Percentiles rank a stretch among this genome's conserved stretches.
Evolutionary conservation across 1,140 invertebrate species (phyloP).

Genomic region (Acromyrmex echinatior): DNA sequence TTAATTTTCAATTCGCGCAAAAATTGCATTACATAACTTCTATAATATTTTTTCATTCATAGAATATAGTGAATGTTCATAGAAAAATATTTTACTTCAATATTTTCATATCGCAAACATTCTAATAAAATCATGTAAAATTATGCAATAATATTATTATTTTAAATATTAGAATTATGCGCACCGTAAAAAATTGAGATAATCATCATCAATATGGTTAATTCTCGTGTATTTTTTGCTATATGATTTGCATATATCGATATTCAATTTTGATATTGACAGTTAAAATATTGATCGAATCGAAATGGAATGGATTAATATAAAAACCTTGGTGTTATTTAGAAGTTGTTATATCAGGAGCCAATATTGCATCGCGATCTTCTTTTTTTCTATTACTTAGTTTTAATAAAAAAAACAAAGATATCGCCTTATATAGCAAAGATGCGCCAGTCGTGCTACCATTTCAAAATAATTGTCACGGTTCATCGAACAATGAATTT

Average conservation of each 20-base stretch:
- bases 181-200: neutral
- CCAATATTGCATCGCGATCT: neutral
- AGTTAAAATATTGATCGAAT: neutral
- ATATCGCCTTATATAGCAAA: neutral
- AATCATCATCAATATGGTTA: neutral
- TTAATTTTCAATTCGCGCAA: neutral
- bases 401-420: slow-evolving; percentile 6
- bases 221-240: neutral
- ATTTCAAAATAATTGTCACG: neutral
- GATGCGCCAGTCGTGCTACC: neutral
- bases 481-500: slow-evolving; percentile 32
- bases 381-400: neutral
- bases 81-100: neutral
- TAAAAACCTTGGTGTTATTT: neutral
- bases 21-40: slow-evolving; percentile 1
- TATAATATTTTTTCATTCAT: neutral
- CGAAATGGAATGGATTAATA: neutral
- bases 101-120: neutral
- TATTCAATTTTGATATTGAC: neutral
- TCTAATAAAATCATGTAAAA: neutral
- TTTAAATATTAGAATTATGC: neutral
- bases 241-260: neutral
- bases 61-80: neutral
- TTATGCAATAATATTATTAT: neutral
- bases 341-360: neutral